Percentiles rank a stretch among this genome's conserved stretches.
Evolutionary conservation across 2,797 vertebrate genomes (phyloP).

Genomic region (Artibeus lituratus): DNA sequence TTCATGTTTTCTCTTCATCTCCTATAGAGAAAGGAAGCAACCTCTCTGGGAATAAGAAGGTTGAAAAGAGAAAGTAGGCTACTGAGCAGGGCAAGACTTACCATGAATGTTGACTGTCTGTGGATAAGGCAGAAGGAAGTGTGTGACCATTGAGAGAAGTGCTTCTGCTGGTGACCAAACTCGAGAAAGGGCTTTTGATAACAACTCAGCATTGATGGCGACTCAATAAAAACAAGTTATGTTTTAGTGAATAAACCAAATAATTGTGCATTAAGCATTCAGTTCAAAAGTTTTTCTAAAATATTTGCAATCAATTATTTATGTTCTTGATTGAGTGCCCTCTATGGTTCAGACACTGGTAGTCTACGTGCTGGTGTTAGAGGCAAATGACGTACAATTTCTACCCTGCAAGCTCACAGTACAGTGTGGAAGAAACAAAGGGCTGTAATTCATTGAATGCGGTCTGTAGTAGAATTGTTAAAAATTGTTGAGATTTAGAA

Average conservation of each 20-base stretch:
- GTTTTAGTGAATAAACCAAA: neutral
- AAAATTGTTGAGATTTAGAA: constrained; percentile 29
- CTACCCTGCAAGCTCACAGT: neutral
- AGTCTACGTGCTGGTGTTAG: neutral
- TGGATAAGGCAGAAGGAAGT: neutral
- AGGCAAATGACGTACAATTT: constrained; percentile 43
- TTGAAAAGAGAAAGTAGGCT: constrained; percentile 25
- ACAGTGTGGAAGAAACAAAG: constrained; percentile 25
- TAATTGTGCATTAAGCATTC: constrained; percentile 41
- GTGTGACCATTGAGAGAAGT: neutral
- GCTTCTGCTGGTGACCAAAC: neutral
- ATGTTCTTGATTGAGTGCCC: neutral
- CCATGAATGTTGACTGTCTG: neutral
- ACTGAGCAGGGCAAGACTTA: neutral
- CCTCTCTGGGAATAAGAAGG: neutral
- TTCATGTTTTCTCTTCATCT: constrained; percentile 16
- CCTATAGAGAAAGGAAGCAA: constrained; percentile 17
- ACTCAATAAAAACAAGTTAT: neutral
- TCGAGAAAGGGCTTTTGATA: constrained; percentile 22
- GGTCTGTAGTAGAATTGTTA: constrained; percentile 17
- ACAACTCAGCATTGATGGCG: neutral
- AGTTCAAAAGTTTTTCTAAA: constrained; percentile 49
- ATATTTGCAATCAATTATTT: constrained; percentile 49
- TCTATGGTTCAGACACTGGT: constrained; percentile 13
- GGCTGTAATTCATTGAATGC: constrained; percentile 21